Percentiles rank a stretch among this genome's conserved stretches.
Evolutionary conservation across 92 coral and sea anemone species (phyloP).

Genomic region (Heteractis magnifica): DNA sequence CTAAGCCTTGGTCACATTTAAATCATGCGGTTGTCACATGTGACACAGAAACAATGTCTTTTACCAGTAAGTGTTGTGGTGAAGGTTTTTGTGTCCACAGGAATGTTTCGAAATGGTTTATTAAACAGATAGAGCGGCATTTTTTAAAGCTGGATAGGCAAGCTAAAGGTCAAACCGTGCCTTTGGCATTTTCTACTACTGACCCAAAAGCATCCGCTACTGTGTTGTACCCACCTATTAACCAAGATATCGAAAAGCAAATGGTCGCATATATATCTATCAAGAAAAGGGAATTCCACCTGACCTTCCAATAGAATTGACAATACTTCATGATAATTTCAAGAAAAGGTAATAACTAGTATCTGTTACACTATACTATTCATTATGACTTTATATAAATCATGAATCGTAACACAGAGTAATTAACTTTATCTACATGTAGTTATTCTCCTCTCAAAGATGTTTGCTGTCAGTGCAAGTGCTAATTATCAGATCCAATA

Average conservation of each 20-base stretch:
- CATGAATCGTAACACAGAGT: too few relatives aligned
- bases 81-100: slow-evolving; percentile 31
- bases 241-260: slow-evolving; percentile 2
- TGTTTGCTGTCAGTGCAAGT: not conserved
- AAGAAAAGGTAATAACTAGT: slow-evolving; percentile 1
- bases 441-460: not conserved
- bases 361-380: not conserved
- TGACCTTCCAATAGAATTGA: slow-evolving; percentile 16
- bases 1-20: not conserved
- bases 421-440: not conserved
- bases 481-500: not conserved
- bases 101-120: slow-evolving; percentile 15
- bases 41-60: not conserved
- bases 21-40: slow-evolving; percentile 27
- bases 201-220: not conserved
- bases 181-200: not conserved
- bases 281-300: slow-evolving; percentile 18
- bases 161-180: not conserved
- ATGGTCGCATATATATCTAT: slow-evolving; percentile 29
- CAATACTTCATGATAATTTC: not conserved
- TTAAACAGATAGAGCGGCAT: slow-evolving; percentile 13
- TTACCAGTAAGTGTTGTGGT: slow-evolving; percentile 32
- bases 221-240: slow-evolving; percentile 20
- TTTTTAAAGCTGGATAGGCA: not conserved
- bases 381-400: too few relatives aligned